phyloP scores from a whole-genome alignment of 2,113 vertebrate species.

The Gobio gobio region DNA sequence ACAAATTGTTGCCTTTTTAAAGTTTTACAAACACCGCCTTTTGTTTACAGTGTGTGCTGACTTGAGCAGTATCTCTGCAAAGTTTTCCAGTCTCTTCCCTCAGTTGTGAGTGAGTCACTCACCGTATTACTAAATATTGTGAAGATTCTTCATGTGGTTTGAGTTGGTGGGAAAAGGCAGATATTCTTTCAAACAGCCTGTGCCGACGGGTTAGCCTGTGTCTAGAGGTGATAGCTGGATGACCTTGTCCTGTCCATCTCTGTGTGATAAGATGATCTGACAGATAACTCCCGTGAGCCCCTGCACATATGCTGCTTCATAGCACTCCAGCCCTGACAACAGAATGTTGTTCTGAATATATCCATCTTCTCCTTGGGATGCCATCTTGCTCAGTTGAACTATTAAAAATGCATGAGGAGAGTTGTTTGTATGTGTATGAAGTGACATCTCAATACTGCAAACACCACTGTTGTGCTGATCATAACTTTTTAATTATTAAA shows the following conservation, averaged over 20 bases:
- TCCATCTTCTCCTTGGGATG: not conserved
- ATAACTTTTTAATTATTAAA: not conserved
- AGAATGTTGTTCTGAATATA: slow-evolving; percentile 4
- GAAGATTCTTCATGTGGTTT: slow-evolving; percentile 11
- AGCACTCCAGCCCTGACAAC: slow-evolving; percentile 29
- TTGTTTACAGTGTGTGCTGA: slow-evolving; percentile 12
- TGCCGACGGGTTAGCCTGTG: slow-evolving; percentile 59
- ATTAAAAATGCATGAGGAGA: slow-evolving; percentile 47
- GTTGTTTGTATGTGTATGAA: slow-evolving; percentile 24
- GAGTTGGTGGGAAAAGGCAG: slow-evolving; percentile 18
- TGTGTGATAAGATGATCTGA: slow-evolving; percentile 70
- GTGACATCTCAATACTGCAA: slow-evolving; percentile 31
- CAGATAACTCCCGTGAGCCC: slow-evolving; percentile 63
- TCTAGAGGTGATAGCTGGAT: slow-evolving; percentile 62
- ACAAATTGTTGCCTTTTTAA: not conserved
- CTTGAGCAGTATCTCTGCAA: not conserved
- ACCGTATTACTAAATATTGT: not conserved
- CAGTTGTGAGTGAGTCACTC: not conserved
- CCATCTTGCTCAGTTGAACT: slow-evolving; percentile 1
- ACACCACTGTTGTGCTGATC: not conserved
- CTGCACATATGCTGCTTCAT: slow-evolving; percentile 33
- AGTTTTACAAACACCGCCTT: not conserved
- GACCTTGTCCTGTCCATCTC: slow-evolving; percentile 72
- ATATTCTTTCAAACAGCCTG: slow-evolving; percentile 66
- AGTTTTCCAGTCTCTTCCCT: not conserved